Conservation (phyloP, 1,140 invertebrate species). For the Drosophila arawakana region DNA sequence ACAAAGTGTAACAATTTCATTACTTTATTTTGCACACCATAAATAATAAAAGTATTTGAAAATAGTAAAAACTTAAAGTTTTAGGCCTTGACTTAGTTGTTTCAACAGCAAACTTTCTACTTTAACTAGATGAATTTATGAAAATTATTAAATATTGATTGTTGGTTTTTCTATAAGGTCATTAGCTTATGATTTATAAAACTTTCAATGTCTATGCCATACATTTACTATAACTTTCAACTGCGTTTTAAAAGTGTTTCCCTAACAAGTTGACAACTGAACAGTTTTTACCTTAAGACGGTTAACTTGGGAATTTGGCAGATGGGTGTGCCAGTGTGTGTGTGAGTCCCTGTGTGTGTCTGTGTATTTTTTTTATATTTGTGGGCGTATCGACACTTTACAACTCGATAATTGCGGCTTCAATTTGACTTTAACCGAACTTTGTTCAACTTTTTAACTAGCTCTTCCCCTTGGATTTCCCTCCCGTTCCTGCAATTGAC, state of each 20-base stretch:
- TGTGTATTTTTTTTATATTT: conserved; percentile 48
- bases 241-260: conserved; percentile 7
- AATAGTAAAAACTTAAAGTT: no score
- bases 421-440: conserved; percentile 76
- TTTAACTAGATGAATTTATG: no score
- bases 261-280: conserved; percentile 38
- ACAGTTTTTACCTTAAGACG: conserved; percentile 26
- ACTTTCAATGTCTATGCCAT: background rate
- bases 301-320: conserved; percentile 44
- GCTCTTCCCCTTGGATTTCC: conserved; percentile 20
- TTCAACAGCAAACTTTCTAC: no score
- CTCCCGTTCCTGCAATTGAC: background rate
- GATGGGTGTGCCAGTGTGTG: conserved; percentile 11
- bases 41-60: no score
- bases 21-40: no score
- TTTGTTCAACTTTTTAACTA: conserved; percentile 79
- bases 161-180: no score
- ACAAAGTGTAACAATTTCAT: no score
- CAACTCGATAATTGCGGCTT: conserved; percentile 81
- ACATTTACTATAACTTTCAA: conserved; percentile 3
- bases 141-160: no score
- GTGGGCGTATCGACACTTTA: conserved; percentile 55
- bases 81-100: no score
- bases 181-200: background rate
- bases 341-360: conserved; percentile 13